Percentiles rank a stretch among this genome's conserved stretches.
Evolutionary conservation across 2,797 vertebrate species (phyloP).

Genomic region (Pseudochirops corinnae): DNA sequence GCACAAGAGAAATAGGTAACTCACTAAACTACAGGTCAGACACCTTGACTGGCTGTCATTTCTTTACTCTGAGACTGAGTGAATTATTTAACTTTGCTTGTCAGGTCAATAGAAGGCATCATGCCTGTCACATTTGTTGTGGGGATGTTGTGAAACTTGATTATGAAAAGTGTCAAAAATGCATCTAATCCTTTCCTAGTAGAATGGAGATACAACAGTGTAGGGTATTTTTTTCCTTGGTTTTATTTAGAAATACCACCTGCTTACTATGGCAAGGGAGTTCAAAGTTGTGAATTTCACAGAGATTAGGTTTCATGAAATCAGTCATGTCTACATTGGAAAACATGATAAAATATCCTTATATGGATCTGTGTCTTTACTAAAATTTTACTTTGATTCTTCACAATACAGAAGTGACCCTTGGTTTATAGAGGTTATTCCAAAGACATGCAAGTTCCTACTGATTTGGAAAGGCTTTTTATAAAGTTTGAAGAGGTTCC

Average conservation of each 20-base stretch:
- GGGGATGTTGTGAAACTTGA: constrained; percentile 19
- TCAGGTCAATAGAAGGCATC: constrained; percentile 26
- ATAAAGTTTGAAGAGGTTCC: background rate
- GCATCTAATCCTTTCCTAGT: constrained; percentile 25
- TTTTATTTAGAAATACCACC: background rate
- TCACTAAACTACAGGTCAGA: background rate
- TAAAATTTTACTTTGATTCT: background rate
- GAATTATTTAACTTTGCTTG: constrained; percentile 11
- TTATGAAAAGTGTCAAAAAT: constrained; percentile 23
- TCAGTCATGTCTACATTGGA: background rate
- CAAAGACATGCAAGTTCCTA: background rate
- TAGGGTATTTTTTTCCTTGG: background rate
- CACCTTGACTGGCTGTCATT: background rate
- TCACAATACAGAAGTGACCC: background rate
- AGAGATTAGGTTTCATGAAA: constrained; percentile 13
- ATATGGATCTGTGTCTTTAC: background rate
- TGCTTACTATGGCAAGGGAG: background rate
- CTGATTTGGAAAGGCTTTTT: background rate
- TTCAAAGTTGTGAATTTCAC: background rate
- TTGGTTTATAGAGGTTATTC: background rate
- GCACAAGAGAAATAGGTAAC: constrained; percentile 19
- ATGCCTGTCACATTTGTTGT: constrained; percentile 14
- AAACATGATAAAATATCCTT: constrained; percentile 29
- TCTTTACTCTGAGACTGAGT: background rate
- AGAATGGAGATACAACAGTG: background rate